phyloP scores from a whole-genome alignment of 2,888 invertebrate genomes.

The Ectemnius cavifrons region DNA sequence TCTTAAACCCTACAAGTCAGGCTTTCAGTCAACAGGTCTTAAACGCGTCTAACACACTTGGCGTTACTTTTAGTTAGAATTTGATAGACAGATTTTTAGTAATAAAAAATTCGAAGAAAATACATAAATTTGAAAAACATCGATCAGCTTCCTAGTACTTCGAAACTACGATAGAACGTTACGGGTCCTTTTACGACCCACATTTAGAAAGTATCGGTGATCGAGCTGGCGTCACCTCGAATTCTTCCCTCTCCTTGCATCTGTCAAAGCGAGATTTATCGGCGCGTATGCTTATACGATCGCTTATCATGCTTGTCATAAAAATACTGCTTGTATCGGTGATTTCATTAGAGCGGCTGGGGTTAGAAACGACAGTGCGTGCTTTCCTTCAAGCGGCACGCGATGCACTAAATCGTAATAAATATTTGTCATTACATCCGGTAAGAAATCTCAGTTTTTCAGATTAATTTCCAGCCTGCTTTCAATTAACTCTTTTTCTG shows the following conservation, averaged over 20 bases:
- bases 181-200: neutral
- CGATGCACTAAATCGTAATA: neutral
- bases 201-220: conserved; percentile 29
- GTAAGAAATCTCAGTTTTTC: neutral
- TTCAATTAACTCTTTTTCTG: neutral
- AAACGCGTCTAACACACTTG: no score
- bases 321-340: conserved; percentile 16
- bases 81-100: no score
- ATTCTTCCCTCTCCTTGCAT: conserved; percentile 11
- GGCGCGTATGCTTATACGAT: conserved; percentile 14
- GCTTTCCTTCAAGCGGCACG: neutral
- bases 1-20: no score
- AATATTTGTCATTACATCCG: neutral
- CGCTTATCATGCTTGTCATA: neutral
- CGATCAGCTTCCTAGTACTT: no score
- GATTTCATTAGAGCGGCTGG: neutral
- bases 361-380: neutral
- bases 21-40: no score
- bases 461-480: neutral
- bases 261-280: conserved; percentile 24
- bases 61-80: no score
- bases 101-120: no score
- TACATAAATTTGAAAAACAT: no score
- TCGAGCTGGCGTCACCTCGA: conserved; percentile 5
- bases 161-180: no score